Base-by-base conservation (phyloP, 92 coral and sea anemone species). In the Parazoanthus swiftii region DNA sequence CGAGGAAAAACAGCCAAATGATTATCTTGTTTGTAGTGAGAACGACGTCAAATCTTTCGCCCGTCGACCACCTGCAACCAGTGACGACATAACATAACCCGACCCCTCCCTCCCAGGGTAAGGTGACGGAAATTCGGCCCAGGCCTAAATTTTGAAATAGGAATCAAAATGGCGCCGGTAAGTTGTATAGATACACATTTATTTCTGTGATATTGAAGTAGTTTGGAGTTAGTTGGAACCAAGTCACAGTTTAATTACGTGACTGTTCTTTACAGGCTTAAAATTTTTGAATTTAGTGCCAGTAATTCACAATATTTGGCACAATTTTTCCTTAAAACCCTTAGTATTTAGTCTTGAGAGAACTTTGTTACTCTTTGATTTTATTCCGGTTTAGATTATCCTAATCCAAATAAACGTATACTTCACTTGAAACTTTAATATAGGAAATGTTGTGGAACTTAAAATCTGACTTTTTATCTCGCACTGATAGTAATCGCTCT, bases 111-210 rank as follows among this genome's bases (percentile, higher is more conserved):
- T 56, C 29, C 79, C 63, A 78, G 25, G 87, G 79, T 70, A 20
- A 84, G 44, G 65, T 46, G 65, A 33, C 0, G 43, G 44, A n/a
- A 44, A 80, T 51, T 80, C 85, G 79, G 9, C 67, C 87, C 87
- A 84, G 87, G 87, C 87, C 56, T 58, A 18, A 20, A 29, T 3
- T 3, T 5, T 18, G 18, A 23, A 8, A 29, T 15, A 5, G 76
- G 23, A 65, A 37, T 82, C 86, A 82, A 82, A 70, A 83, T 83
- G 86, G 86, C 86, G 86, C 86, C 86, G 86, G 86, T 83, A 46
- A 82, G 86, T 82, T 18, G 8, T 25, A 5, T 72, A 54, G 11
- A 54, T 13, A 54, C 18, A 13, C 39, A 37, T 35, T 74, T 36
- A 6, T 74, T 36, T 6, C 2, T 39, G 21, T 35, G 21, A 14